Percentiles rank a stretch among this genome's conserved stretches.
Conservation (phyloP, 2,797 vertebrate species). For the Columba guinea region DNA sequence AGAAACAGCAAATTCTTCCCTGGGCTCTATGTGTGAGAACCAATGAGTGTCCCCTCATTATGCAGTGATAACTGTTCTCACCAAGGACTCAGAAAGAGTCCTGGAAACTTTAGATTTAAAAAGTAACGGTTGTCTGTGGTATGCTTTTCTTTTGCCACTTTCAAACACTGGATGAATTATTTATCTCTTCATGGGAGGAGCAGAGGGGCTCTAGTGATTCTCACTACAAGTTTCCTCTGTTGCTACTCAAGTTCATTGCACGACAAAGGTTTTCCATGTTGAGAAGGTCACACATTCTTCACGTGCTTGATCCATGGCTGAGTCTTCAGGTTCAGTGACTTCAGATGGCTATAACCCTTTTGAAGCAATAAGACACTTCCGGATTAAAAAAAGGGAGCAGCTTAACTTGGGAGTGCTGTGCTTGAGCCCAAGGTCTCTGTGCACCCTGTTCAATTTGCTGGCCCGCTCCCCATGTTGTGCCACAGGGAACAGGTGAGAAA, state of each 20-base stretch:
- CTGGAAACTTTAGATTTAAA: not conserved
- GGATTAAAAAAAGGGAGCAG: not conserved
- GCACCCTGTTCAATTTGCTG: not conserved
- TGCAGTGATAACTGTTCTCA: not conserved
- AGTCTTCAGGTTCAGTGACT: not conserved
- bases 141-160: not conserved
- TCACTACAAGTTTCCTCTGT: not conserved
- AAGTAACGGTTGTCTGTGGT: not conserved
- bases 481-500: not conserved
- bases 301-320: not conserved
- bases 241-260: not conserved
- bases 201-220: not conserved
- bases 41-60: not conserved
- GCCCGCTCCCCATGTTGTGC: accelerated
- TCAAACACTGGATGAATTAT: not conserved
- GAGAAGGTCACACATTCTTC: not conserved
- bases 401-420: not conserved
- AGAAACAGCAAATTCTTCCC: not conserved
- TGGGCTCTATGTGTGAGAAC: not conserved
- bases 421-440: not conserved
- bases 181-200: not conserved
- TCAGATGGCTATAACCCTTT: not conserved
- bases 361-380: not conserved
- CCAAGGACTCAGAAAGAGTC: not conserved
- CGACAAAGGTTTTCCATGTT: not conserved